Conservation (phyloP, 1,140 invertebrate genomes). For the Listronotus bonariensis region DNA sequence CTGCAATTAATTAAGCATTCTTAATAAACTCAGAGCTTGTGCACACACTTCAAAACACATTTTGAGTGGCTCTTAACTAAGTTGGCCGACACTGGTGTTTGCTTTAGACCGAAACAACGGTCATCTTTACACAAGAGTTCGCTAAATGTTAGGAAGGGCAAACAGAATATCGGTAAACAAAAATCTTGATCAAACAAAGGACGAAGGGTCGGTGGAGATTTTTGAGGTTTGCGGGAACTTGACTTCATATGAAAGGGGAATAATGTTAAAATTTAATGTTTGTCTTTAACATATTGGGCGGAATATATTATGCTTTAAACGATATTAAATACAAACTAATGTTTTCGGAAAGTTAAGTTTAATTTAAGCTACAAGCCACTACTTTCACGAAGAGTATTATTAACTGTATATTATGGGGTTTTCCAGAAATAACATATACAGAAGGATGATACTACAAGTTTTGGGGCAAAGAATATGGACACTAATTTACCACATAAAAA, state of each 20-base stretch:
- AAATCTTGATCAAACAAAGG: slow-evolving; percentile 25
- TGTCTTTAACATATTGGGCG: slow-evolving; percentile 4
- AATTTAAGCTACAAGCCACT: no score
- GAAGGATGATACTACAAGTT: no score
- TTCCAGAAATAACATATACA: no score
- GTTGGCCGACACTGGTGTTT: slow-evolving; percentile 18
- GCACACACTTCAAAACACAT: slow-evolving; percentile 7
- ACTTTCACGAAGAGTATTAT: no score
- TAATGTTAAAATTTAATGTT: slow-evolving; percentile 14
- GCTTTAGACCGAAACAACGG: slow-evolving; percentile 24
- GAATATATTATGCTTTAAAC: no score
- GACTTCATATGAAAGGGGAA: slow-evolving; percentile 19
- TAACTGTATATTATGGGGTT: no score
- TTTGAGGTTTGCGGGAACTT: slow-evolving; percentile 17
- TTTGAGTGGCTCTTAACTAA: slow-evolving; percentile 8
- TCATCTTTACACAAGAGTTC: slow-evolving; percentile 23
- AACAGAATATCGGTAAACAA: slow-evolving; percentile 32
- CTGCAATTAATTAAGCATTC: slow-evolving; percentile 18
- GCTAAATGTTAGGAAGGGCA: slow-evolving; percentile 18
- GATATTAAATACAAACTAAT: no score
- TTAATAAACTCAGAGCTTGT: slow-evolving; percentile 4
- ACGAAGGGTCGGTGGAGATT: slow-evolving; percentile 8
- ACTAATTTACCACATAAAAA: no score
- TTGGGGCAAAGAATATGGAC: no score
- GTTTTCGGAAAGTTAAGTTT: no score